Evolutionary conservation across 1,140 invertebrate species (phyloP), one percentile per base, ranked within the genome.

Genomic region (Drosophila grimshawi): DNA sequence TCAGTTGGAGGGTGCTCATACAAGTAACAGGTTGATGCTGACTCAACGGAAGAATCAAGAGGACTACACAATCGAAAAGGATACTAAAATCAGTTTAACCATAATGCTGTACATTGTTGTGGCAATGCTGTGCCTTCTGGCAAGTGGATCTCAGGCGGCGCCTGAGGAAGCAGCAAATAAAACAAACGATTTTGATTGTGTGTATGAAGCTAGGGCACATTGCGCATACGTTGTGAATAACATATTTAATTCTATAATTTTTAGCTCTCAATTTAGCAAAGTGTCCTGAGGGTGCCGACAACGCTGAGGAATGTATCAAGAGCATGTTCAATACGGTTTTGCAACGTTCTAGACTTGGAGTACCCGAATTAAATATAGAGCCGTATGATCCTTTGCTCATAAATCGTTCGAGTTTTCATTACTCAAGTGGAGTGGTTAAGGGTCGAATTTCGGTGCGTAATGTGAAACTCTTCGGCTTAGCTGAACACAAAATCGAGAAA

Each of bases 321-420:
- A 35, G 72, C 4, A 72, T 86, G 3, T 69, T 92, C 0, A 85
- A 91, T 32, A 46, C 56, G 3, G 4, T 89, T 3, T 76, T 73
- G 37, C 80, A 85, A 5, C 77, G 85, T 1, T 39, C 89, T 0
- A 67, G 76, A 27, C 49, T 78, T n/a, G 91, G 91, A 10, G 74
- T 76, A 32, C 62, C 77, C 3, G 65, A 76, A 1, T 33, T 91
- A 4, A 78, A 85, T 5, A 81, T 92, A 45, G 80, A 81, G 0
- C 59, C 90, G 5, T 80, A 92, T n/a, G 92, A 92, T 55, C 92
- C 92, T 0, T 77, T 91, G 27, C 3, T 41, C 0, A 65, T 92
- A 1, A 81, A 91, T 35, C 74, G 76, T 35, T 76, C 80, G 4
- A 90, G 66, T 2, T 91, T 92, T 30, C 78, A 88, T 45, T 92